Base-by-base conservation (phyloP, 2,888 invertebrate species). In the Diloba caeruleocephala region DNA sequence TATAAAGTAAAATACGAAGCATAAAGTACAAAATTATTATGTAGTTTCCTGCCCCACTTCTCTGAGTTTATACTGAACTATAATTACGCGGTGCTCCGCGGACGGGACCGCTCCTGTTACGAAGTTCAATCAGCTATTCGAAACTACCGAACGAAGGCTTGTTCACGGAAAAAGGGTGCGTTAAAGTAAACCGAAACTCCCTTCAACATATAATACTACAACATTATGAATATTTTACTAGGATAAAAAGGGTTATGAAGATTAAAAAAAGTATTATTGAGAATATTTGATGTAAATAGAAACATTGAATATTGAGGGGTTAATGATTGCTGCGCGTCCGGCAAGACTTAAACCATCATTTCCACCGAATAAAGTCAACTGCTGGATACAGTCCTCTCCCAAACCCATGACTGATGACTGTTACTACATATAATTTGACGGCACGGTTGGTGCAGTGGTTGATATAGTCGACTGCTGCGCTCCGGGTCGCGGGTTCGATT, bases 101-200 rank as follows among this genome's bases (percentile, higher is more conserved):
- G 5, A 33, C 51, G 37, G 32, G 38, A 19, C 10, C 21, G 25
- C 26, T 49, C 44, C 36, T 28, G 43, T 63, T 56, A 63, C 43
- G 54, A 69, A 70, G 38, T 67, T 58, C 32, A 45, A 58, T 65
- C 48, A 44, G 54, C 37, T 55, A 37, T 55, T 52, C 4, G 23
- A 52, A 57, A 62, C 55, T 56, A 69, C 29, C 6, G 17, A 14
- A 43, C 14, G 9, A 12, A 21, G 10, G 28, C 14, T 43, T 28
- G 3, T 31, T 19, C 25, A 37, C 12, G 15, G 38, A 38, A 52
- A 56, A 57, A 32, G 15, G 38, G 49, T 44, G 29, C 14, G 19
- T 48, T 12, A 8, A n/a, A 25, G n/a, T 31, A 37, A 45, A 34
- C 29, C 9, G 9, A 41, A 61, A 29, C 36, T 19, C 14, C 21